Percentiles rank a stretch among this genome's conserved stretches.
These are phyloP conservation scores for Casuarius casuarius DNA, from an alignment of 2,113 vertebrate genomes.

Conservation along the genomic window DNA sequence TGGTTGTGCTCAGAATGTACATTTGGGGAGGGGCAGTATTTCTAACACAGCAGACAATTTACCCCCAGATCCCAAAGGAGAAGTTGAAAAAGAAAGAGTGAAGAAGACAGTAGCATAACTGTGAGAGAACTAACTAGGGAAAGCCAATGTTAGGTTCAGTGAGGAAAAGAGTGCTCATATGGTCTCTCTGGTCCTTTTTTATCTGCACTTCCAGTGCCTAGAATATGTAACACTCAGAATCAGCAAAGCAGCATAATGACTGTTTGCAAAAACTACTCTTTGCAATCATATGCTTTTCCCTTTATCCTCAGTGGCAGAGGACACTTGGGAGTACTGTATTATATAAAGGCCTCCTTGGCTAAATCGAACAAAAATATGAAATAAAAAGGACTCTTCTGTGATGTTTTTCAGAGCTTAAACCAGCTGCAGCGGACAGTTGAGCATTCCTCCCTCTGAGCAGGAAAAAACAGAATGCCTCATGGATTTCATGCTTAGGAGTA, in stretches of 20 bases:
- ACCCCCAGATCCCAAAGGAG: not conserved
- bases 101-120: conserved; percentile 8
- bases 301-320: conserved; percentile 33
- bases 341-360: conserved; percentile 1
- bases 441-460: not conserved
- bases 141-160: not conserved
- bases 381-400: not conserved
- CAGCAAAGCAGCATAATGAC: conserved; percentile 51
- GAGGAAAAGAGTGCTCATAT: not conserved
- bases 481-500: not conserved
- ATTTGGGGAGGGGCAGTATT: not conserved
- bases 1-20: not conserved
- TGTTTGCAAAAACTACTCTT: conserved; percentile 49
- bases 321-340: not conserved
- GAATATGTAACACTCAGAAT: not conserved
- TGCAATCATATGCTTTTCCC: conserved; percentile 24
- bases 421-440: not conserved
- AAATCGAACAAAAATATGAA: not conserved
- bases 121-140: not conserved
- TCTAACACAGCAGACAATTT: not conserved
- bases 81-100: conserved; percentile 10
- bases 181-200: not conserved
- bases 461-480: not conserved
- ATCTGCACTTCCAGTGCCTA: not conserved
- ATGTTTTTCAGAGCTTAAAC: not conserved